These are phyloP conservation scores for Tragelaphus imberbis DNA, from an alignment of 2,113 vertebrate species.

Conservation along the genomic window DNA sequence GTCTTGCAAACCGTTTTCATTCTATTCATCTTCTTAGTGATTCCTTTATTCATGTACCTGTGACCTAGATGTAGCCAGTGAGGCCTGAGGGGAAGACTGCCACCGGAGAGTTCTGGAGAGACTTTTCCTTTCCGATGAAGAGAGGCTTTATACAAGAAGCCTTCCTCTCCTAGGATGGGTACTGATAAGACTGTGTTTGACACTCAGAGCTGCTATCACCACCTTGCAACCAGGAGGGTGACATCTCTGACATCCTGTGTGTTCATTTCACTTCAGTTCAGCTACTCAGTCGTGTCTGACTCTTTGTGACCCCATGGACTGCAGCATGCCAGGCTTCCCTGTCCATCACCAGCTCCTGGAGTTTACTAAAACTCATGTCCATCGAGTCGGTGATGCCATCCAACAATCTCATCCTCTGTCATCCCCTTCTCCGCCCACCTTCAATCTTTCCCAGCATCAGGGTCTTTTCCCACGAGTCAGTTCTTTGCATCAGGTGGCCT, in stretches of 20 bases:
- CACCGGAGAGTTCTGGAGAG: background rate
- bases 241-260: fast-evolving
- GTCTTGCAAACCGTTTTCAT: background rate
- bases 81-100: background rate
- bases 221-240: background rate
- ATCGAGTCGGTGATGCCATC: background rate
- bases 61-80: background rate
- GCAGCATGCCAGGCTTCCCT: background rate
- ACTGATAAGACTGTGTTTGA: background rate
- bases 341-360: background rate
- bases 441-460: background rate
- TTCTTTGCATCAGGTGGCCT: background rate
- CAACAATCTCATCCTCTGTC: background rate
- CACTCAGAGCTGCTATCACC: background rate
- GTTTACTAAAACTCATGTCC: background rate
- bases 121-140: background rate
- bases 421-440: fast-evolving
- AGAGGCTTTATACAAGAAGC: background rate
- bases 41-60: background rate
- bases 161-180: background rate
- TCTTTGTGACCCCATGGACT: background rate
- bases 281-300: fast-evolving
- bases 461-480: background rate
- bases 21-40: background rate
- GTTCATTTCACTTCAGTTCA: background rate